Base-by-base conservation (phyloP, 1,140 invertebrate genomes). In the Anagrus nilaparvatae region DNA sequence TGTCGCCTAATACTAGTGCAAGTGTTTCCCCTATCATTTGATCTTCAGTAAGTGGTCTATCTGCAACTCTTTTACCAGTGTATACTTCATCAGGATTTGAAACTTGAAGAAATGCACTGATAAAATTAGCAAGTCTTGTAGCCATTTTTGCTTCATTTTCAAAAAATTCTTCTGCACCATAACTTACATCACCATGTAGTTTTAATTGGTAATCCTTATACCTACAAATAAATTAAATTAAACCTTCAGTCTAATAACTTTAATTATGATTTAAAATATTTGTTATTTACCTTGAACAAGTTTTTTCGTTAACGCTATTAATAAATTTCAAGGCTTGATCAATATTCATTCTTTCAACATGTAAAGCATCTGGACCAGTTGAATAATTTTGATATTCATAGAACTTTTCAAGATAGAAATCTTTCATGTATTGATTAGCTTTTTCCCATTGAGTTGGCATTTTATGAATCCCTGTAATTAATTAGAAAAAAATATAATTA, bases 131-230 rank as follows among this genome's bases (percentile, higher is more conserved):
- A 37, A 97, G 69, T 39, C 94, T 74, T 7, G 95, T 71, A 2
- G 93, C 95, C 81, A 94, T 95, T 64, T 91, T 84, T 5, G 93
- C 94, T 71, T 96, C 87, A 58, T 93, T 92, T 56, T 89, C 82
- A 59, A 93, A 93, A 61, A 91, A 91, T 43, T 84, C 79, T 49
- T 90, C 77, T 1, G 84, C 84, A 1, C 91, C 92, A 60, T 71
- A 91, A 21, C 78, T 78, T 33, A 94, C 78, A 60, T 94, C 89
- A 5, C 91, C 89, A 40, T 78, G 77, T 23, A 95, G 59, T 41
- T 73, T 67, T 32, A 93, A 67, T 54, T 89, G 79, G 42, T 87
- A 74, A 7, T 78, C 73, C 44, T 74, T 74, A 50, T 77, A 85
- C 44, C 81, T 84, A 53, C 24, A 60, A 66, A n/a, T n/a, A n/a